Evolutionary conservation across 2,797 vertebrate genomes (phyloP), one percentile per base, ranked within the genome.

Genomic region (Pelochelys cantorii): DNA sequence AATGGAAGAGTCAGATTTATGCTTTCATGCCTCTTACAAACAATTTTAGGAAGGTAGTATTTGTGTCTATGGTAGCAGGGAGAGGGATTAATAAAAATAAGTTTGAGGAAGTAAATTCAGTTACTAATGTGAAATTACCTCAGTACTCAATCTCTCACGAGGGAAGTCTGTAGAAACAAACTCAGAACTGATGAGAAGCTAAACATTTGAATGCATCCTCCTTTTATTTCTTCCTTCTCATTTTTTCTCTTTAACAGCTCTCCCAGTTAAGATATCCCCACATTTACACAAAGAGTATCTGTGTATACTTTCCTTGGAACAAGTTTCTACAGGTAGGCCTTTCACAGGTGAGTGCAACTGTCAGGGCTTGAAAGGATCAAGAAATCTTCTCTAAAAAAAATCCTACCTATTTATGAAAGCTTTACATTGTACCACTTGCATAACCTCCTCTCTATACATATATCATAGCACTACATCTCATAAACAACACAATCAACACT

Each of bases 301-400:
- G 95, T 87, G 92, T 95, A 94, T 94, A 56, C 90, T 92, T 88
- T 62, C 87, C 92, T 94, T 25, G 53, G 88, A 91, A 92, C 96
- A 97, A 93, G 97, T 97, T 95, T 27, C 84, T 89, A 96, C 97
- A 96, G 91, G 96, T 55, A 93, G 56, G 80, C 55, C 75, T 93
- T 96, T 92, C 90, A 86, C 87, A 93, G 52, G 52, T 34, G 75
- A 87, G 56, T 95, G 83, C 87, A 96, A 52, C 54, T 1, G 25
- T 87, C 87, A 94, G 80, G 81, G 71, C 71, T 91, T 85, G 81
- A 82, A 94, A 94, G 34, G 60, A 93, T 84, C 65, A 90, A 93
- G 52, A 92, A 96, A 88, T 10, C 27, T 57, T 88, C 86, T 87
- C 85, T 83, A 31, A 52, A 83, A 86, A 81, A 3, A n/a, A 48